Conservation (phyloP, 2,888 invertebrate species). For the Exephanes ischioxanthus region DNA sequence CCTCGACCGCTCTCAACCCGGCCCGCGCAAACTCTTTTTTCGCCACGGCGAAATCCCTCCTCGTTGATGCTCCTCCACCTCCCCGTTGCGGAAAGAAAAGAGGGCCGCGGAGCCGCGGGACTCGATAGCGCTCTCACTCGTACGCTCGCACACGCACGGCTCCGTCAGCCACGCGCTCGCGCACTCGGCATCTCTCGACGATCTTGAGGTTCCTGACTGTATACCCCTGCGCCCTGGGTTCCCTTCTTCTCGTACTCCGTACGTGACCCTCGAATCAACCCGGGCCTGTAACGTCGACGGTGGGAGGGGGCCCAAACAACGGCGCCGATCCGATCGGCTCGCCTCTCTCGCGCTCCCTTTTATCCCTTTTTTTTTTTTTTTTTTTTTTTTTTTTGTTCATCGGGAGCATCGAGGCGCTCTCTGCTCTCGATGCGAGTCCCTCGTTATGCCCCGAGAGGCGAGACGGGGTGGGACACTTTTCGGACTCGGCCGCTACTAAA, state of each 20-base stretch:
- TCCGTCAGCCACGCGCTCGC: constrained; percentile 69
- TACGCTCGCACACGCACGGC: constrained; percentile 62
- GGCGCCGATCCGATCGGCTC: constrained; percentile 65
- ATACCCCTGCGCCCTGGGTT: constrained; percentile 23
- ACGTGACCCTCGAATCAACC: constrained; percentile 68
- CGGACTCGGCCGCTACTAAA: constrained; percentile 48
- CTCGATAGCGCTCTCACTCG: constrained; percentile 20
- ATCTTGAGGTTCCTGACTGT: constrained; percentile 1
- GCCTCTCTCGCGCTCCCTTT: constrained; percentile 55
- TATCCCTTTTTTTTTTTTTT: not conserved
- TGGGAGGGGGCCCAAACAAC: constrained; percentile 52
- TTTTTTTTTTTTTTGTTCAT: constrained; percentile 50
- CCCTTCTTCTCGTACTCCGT: constrained; percentile 63
- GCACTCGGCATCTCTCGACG: constrained; percentile 32
- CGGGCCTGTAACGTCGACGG: constrained; percentile 63
- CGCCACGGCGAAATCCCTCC: constrained; percentile 37
- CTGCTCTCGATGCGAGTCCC: constrained; percentile 56
- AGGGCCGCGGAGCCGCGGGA: constrained; percentile 39
- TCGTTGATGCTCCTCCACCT: constrained; percentile 35
- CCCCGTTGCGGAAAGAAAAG: constrained; percentile 32
- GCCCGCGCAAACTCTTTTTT: constrained; percentile 34
- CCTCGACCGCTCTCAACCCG: not conserved
- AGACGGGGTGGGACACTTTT: constrained; percentile 61
- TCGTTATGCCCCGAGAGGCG: constrained; percentile 62
- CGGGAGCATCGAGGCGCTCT: constrained; percentile 61